A percentile compares a stretch with the other conserved stretches of the same genome.
These are phyloP conservation scores for Arrhamphus sclerolepis DNA, from an alignment of 2,797 vertebrate genomes.

Conservation along the genomic window DNA sequence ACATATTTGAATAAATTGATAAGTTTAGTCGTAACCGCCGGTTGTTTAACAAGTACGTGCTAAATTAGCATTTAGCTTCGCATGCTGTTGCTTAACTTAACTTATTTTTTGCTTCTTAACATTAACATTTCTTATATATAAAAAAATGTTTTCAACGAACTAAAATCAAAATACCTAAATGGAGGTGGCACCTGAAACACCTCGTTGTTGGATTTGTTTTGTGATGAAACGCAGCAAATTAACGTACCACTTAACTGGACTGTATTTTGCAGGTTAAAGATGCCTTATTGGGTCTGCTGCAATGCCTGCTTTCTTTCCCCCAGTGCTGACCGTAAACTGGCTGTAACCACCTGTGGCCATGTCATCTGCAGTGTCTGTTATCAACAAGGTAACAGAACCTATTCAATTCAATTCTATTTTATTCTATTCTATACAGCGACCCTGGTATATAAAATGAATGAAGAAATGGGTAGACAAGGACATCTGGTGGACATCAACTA, in stretches of 20 bases:
- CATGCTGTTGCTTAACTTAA: no score
- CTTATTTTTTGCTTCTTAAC: no score
- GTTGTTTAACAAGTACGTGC: not conserved
- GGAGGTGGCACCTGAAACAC: no score
- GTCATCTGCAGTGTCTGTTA: slow-evolving; percentile 87
- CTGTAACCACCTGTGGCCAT: slow-evolving; percentile 89
- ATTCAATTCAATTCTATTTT: no score
- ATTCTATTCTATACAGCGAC: no score
- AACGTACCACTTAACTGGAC: not conserved
- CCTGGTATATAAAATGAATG: no score
- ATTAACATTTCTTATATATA: no score
- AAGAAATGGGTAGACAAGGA: slow-evolving; percentile 45
- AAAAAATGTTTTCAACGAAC: no score
- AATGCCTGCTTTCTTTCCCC: slow-evolving; percentile 85
- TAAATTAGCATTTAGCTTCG: slow-evolving; percentile 5
- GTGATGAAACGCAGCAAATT: not conserved
- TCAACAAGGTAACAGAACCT: slow-evolving; percentile 80
- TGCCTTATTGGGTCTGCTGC: slow-evolving; percentile 85
- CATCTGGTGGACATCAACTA: slow-evolving; percentile 57
- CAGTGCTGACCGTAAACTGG: slow-evolving; percentile 68
- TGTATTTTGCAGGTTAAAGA: slow-evolving; percentile 50
- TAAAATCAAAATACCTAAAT: no score
- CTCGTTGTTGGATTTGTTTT: no score
- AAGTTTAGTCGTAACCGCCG: no score
- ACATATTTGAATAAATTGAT: not conserved